These are phyloP conservation scores for Tursiops truncatus DNA, from an alignment of 2,113 vertebrate genomes.

Conservation along the genomic window DNA sequence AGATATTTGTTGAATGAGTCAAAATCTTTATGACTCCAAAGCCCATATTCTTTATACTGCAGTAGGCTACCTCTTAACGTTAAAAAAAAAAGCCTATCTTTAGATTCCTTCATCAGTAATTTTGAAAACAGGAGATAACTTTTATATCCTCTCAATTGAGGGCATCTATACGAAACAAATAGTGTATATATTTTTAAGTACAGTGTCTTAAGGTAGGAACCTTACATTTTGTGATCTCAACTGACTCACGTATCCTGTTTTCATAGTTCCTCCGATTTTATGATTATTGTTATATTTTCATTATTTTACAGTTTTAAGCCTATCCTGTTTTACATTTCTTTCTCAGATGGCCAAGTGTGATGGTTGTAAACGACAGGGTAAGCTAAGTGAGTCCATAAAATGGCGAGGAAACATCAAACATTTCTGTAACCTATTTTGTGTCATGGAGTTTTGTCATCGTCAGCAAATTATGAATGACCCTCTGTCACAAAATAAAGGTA, in stretches of 20 bases:
- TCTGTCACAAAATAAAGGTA: slow-evolving; percentile 82
- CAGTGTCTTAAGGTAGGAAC: slow-evolving; percentile 13
- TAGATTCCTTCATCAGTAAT: slow-evolving; percentile 40
- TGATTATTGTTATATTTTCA: not conserved
- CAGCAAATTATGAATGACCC: slow-evolving; percentile 81
- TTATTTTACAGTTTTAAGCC: slow-evolving; percentile 47
- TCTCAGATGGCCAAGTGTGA: slow-evolving; percentile 94
- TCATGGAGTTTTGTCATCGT: slow-evolving; percentile 92
- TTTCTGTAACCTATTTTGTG: slow-evolving; percentile 94
- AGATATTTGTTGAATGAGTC: slow-evolving; percentile 36
- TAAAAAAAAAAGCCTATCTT: slow-evolving; percentile 14
- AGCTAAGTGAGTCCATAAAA: slow-evolving; percentile 91
- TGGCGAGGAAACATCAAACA: slow-evolving; percentile 93
- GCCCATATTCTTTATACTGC: not conserved
- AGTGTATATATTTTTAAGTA: not conserved
- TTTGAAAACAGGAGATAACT: slow-evolving; percentile 53
- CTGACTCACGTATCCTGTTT: slow-evolving; percentile 9
- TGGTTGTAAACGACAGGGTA: slow-evolving; percentile 92
- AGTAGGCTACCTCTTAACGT: not conserved
- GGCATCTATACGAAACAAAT: not conserved
- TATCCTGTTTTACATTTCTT: slow-evolving; percentile 40
- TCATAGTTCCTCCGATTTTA: slow-evolving; percentile 33
- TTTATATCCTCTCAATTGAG: slow-evolving; percentile 14
- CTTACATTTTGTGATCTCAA: slow-evolving; percentile 28
- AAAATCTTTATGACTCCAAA: slow-evolving; percentile 28